phyloP scores from a whole-genome alignment of 2,888 invertebrate species.

The Oscheius sp. region DNA sequence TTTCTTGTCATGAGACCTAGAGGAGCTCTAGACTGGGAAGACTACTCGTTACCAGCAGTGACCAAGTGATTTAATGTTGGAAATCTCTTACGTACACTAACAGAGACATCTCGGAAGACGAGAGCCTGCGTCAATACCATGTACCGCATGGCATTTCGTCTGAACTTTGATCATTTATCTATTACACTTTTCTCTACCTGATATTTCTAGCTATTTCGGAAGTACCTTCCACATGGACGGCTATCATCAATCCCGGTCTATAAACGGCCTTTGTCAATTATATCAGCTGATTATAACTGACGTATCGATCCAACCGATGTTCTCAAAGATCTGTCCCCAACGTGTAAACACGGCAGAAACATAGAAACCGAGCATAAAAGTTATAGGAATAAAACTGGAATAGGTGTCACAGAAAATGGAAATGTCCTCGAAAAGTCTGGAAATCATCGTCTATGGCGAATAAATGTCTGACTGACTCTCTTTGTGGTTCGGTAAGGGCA shows the following conservation, averaged over 20 bases:
- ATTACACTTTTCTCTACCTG: not conserved
- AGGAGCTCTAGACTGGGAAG: not conserved
- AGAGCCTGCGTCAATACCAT: constrained; percentile 65
- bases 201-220: constrained; percentile 20
- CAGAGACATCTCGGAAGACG: constrained; percentile 63
- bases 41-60: constrained; percentile 53
- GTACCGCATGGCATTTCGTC: constrained; percentile 48
- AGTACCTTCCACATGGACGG: constrained; percentile 58
- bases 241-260: constrained; percentile 66
- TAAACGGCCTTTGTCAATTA: constrained; percentile 23
- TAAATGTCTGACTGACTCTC: constrained; percentile 47
- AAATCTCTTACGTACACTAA: constrained; percentile 67
- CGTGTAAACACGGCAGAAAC: constrained; percentile 67
- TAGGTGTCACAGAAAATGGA: constrained; percentile 68
- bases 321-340: constrained; percentile 67
- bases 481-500: constrained; percentile 51
- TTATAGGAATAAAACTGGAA: constrained; percentile 68
- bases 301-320: constrained; percentile 72
- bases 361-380: constrained; percentile 69
- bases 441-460: not conserved
- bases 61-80: constrained; percentile 70
- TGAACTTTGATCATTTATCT: too few relatives aligned
- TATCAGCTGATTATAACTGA: constrained; percentile 34
- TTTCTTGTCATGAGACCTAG: constrained; percentile 66
- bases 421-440: constrained; percentile 64